Evolutionary conservation across 2,888 invertebrate species (phyloP), one percentile per base, ranked within the genome.

Genomic region (Nomada ferruginata): DNA sequence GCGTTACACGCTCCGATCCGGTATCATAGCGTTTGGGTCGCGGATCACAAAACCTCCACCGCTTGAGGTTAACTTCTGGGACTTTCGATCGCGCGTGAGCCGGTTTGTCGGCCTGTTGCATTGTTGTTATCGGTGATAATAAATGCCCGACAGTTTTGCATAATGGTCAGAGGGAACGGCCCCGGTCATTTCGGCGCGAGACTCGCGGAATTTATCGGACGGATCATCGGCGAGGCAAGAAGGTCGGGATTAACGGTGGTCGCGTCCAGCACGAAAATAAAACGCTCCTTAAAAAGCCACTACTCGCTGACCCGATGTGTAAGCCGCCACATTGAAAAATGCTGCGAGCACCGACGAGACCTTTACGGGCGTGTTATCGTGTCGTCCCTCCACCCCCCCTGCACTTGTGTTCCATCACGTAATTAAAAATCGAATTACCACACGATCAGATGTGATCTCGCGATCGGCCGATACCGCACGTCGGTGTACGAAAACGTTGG

Each of bases 211-310:
- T 87, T 87, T 87, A 87, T 87, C 87, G 84, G 81, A 82, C 79
- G 86, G 86, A 87, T 87, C 81, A 87, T 87, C 87, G 85, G 79
- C 81, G 79, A 85, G 85, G 87, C 87, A 87, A 87, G 85, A 87
- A 84, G 87, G 87, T 87, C 87, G 87, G 85, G 87, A 87, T 87
- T 87, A 87, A 87, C 87, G 87, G 87, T 87, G 87, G 87, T 87
- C 85, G 87, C 69, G 76, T 87, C 79, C 87, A 85, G 87, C 74
- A 87, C 84, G 74, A 87, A 87, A 87, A 87, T 87, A 87, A 87
- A 87, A 87, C 84, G 87, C 87, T 87, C 85, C 87, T 87, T 87
- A 87, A 87, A 85, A 87, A 87, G 87, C 84, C 83, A 76, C 87
- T 86, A 68, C 64, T 77, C 60, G 71, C 76, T 82, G 80, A 78